Evolutionary conservation across 1,140 invertebrate species (phyloP), one percentile per base, ranked within the genome.

Genomic region (Papilio dardanus): DNA sequence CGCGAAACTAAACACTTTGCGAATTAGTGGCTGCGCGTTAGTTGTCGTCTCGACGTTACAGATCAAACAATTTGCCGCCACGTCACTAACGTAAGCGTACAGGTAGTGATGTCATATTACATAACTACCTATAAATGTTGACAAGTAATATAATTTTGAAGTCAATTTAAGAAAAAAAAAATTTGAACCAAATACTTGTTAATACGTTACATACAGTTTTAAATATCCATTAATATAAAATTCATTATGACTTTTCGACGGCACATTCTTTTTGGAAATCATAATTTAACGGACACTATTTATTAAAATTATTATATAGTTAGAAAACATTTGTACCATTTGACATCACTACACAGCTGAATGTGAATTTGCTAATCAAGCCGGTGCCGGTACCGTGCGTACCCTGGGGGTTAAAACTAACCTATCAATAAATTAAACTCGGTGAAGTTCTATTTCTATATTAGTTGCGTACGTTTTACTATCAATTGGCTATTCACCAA

Each of bases 61-160:
- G 54, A 62, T 62, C 54, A 62, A 62, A 28, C 54, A 62, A 62
- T 24, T 62, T 62, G 24, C 24, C 54, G 54, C 54, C 54, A 12
- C 54, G 24, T 58, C 54, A 28, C 54, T 28, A 3, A 62, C 8
- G 30, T 62, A 62, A 28, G 28, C 50, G 8, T 54, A 54, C 2
- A 54, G 24, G 14, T 62, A 62, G 54, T 62, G 54, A 62, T 62
- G 54, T 62, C 12, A 62, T 24, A 28, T 62, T 28, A 33, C 33
- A 33, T 33, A 33, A 33, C 33, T 33, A 33, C 33, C 7, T 33
- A 3, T 33, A 3, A 33, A n/a, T n/a, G n/a, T n/a, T n/a, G n/a
- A n/a, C n/a, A n/a, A n/a, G n/a, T n/a, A n/a, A n/a, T n/a, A n/a
- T n/a, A n/a, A n/a, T n/a, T n/a, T n/a, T n/a, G n/a, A n/a, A n/a